Base-by-base conservation (phyloP, 2,888 invertebrate genomes). In the Rhimphoctona megacephalus region DNA sequence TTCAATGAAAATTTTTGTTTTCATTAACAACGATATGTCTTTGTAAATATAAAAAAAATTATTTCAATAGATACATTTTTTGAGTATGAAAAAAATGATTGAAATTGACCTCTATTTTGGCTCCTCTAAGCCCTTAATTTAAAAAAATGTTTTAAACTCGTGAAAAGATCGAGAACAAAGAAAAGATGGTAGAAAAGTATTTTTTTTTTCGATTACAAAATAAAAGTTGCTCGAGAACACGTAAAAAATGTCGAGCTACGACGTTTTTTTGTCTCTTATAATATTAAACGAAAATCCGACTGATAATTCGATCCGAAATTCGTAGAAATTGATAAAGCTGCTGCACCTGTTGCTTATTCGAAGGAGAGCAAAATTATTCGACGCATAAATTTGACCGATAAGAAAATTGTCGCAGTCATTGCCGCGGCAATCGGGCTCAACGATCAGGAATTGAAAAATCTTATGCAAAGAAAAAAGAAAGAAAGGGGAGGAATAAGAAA, bases 241-340 rank as follows among this genome's bases (percentile, higher is more conserved):
- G 1, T 1, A 39, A 39, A 39, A 39, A 67, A 67, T 0, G 17
- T 9, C 30, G 1, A n/a, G 30, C 14, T 46, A 5, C 46, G 46
- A 61, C n/a, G 6, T 17, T n/a, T 64, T 66, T 1, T 57, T 3
- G 36, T 49, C 22, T 66, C 2, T 36, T 17, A 66, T 61, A 43
- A 7, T 2, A n/a, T 14, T 0, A 14, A 43, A 77, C 25, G 54
- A 66, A 54, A 69, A 74, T 30, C 25, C 2, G 57, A 57, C 54
- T 69, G 49, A 64, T 49, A n/a, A 66, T 76, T 83, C 83, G 72
- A 80, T 67, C 49, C 3, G 33, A 54, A 25, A 74, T 83, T 86
- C 83, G 67, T 39, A 57, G 83, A 84, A 86, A 83, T 74, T 64
- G 86, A 86, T 86, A 86, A 86, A 77, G 66, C 67, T n/a, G n/a